Evolutionary conservation across 2,888 invertebrate species (phyloP), one percentile per base, ranked within the genome.

Genomic region (Emmelina monodactyla): DNA sequence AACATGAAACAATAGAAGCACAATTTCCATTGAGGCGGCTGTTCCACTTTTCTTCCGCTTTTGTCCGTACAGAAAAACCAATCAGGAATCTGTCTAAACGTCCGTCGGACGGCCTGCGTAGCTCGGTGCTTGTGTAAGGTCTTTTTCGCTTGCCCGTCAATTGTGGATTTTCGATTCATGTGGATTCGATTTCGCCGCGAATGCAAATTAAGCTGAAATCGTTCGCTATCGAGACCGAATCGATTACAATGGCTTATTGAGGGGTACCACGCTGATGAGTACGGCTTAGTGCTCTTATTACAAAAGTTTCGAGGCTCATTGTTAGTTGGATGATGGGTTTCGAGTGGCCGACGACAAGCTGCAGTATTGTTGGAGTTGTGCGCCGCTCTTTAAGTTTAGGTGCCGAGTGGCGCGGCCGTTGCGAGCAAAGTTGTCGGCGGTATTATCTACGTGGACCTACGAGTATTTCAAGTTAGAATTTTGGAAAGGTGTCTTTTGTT

Each of bases 21-120:
- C 62, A 53, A 61, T 63, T 58, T 55, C 59, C 54, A 60, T 60
- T 62, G 51, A 54, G 47, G 49, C 49, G 53, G 12, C 29, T 14
- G 29, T 29, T 14, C 29, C 29, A 29, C 13, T 29, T 29, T 29
- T 29, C 29, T 29, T 29, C 29, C 29, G 12, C 29, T 13, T 29
- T 29, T 29, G 29, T 29, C 29, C 29, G 29, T 14, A 14, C 13
- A 29, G 29, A 29, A 29, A 39, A 39, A 33, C 34, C 34, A 39
- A 39, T 39, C 39, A 39, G 31, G 32, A 16, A 34, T 36, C 32
- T 39, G 37, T 39, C 39, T 33, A 32, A 32, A 34, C 36, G 39
- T 39, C 39, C 34, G 30, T 19, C 25, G 25, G 15, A 12, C 31
- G 16, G 12, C 10, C 30, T 34, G 34, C 30, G 34, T 34, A 34